Evolutionary conservation across 2,113 vertebrate species (phyloP), one percentile per base, ranked within the genome.

Genomic region (Apodemus sylvaticus): DNA sequence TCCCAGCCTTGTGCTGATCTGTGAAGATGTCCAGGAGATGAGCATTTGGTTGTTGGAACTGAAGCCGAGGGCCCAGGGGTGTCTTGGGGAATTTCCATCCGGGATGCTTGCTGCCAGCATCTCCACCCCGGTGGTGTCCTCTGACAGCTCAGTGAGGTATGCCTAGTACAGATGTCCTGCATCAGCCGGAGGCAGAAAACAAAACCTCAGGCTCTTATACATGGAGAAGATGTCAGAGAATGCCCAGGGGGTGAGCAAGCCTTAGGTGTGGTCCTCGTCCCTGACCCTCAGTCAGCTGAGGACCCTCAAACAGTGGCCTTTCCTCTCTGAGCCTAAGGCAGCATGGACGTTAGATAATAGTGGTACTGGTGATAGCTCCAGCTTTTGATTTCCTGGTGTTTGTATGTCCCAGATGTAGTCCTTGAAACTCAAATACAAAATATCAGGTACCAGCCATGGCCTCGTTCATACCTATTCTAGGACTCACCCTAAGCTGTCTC

Each of bases 11-110:
- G 29, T 93, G 71, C 93, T 91, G 60, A 77, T 95, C 92, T 82
- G 96, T 60, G 81, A 94, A 87, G 95, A 92, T 66, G 76, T 91
- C 85, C 58, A 92, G 70, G 39, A 87, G 73, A 58, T 31, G 90
- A 90, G 88, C 94, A 36, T 90, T 94, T 97, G 90, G 95, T 94
- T 95, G 70, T 90, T 94, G 95, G 91, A 91, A 95, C 94, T 87
- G 0, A 1, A 96, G 91, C 91, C 1, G 3, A 94, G 78, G 96
- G 82, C 93, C 89, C 74, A 91, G 53, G 93, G 91, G 83, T 96
- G 86, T 94, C 86, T 92, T 93, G 91, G 97, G 95, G 93, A 97
- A 97, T 97, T 98, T 97, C 97, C 97, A 96, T 42, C 34, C 1
- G 12, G 93, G 73, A 89, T 0, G 4, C 74, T 53, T n/a, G 45